Base-by-base conservation (phyloP, 2,797 vertebrate species). In the Centroberyx gerrardi region DNA sequence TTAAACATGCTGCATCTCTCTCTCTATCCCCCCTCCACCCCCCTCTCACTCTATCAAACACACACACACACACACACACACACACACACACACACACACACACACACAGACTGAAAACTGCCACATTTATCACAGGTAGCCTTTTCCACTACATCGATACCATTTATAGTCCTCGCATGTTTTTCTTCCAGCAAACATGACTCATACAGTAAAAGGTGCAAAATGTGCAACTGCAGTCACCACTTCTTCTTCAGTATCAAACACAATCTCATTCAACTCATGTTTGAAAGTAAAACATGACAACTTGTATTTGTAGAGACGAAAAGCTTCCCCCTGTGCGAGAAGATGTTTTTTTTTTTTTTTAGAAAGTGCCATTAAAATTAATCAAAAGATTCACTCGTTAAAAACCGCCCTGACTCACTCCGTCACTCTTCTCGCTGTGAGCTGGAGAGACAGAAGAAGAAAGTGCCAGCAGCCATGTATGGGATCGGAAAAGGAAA, bases 321-420 rank as follows among this genome's bases (percentile, higher is more conserved):
- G 62, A 87, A 76, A 22, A 61, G 62, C 36, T 17, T 79, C 53
- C 68, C 61, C 71, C 22, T 2, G 42, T 68, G 64, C 67, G 70
- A 49, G 76, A 56, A 66, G 46, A 73, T 83, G 1, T 52, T 36
- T 18, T 55, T 54, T 46, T 46, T 8, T 56, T 58, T 46, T 22
- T 64, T 18, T 31, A 44, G 77, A 63, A 80, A 90, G 87, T 85
- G 86, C 82, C 88, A 92, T 93, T 93, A 89, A 90, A 92, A 92
- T 91, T 80, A 89, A 91, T 93, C 88, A 92, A 92, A 92, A 91
- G 91, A 88, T 81, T 72, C 59, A 72, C 77, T 85, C 40, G 72
- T 90, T 90, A 83, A 86, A 33, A 89, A 81, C 58, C 79, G 33
- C 80, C 67, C 49, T 86, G 87, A 87, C 70, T 87, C 88, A 88